Base-by-base conservation (phyloP, 2,797 vertebrate genomes). In the Zenarchopterus dispar region DNA sequence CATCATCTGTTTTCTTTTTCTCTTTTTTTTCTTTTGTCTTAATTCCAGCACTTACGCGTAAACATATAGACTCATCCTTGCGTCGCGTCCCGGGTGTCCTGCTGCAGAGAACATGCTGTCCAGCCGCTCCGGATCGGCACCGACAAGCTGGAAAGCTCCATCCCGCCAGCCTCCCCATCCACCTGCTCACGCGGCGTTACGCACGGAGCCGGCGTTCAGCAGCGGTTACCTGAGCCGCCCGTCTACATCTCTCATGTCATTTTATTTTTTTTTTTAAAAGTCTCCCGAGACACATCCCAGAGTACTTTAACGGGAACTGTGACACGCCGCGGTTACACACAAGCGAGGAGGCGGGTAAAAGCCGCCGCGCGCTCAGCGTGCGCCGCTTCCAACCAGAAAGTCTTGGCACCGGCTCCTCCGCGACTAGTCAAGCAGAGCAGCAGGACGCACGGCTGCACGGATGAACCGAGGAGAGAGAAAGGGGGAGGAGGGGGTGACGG, bases 111-210 rank as follows among this genome's bases (percentile, higher is more conserved):
- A 31, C 6, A 0, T 6, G 36, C 17, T 49, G 46, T 75, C 73
- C 65, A 18, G 33, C 62, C 56, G 56, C 56, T 56, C 43, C 21
- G 36, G 11, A 26, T 47, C 71, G 24, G 49, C 58, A 63, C 71
- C 50, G 75, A 75, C 17, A 46, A 66, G 70, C 67, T 45, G 67
- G 47, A 54, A 48, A 57, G 54, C 73, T 48, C 67, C 84, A 82
- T 87, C 70, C 46, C 21, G 18, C 53, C 78, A 51, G 62, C 66
- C 64, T 76, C 62, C 80, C 73, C 77, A 83, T 87, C 81, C 88
- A 90, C 84, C 89, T 90, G 86, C 85, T 79, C 36, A 5, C 31
- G 9, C 8, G 0, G 8, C 3, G 57, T 80, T 80, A 80, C 86
- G 87, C 82, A 59, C 76, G 57, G 54, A 51, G 56, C 49, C 9